Percentiles rank a stretch among this genome's conserved stretches.
Conservation (phyloP, 2,888 invertebrate genomes). For the Penaeus monodon region DNA sequence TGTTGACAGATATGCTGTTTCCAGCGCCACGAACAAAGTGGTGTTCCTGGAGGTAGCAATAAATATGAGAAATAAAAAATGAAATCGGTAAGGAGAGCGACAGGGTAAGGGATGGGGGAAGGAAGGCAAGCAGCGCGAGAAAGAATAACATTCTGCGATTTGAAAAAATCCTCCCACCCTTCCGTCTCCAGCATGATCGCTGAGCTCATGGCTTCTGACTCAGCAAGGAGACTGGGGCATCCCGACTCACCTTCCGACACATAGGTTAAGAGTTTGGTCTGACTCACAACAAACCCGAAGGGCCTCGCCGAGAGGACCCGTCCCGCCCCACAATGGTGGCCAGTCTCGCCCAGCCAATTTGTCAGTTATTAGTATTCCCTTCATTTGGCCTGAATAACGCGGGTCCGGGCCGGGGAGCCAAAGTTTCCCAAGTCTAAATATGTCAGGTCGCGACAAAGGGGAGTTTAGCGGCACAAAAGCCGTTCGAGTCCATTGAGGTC, state of each 20-base stretch:
- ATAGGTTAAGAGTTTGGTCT: too few relatives aligned
- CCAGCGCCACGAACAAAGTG: too few relatives aligned
- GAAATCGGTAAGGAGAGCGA: too few relatives aligned
- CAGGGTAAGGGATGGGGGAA: too few relatives aligned
- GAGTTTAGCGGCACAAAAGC: conserved; percentile 58
- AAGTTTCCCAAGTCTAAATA: conserved; percentile 65
- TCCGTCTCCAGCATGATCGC: too few relatives aligned
- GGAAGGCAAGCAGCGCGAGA: too few relatives aligned
- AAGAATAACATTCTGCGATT: too few relatives aligned
- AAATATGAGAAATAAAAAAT: too few relatives aligned
- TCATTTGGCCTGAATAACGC: conserved; percentile 61
- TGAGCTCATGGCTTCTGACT: conserved; percentile 23
- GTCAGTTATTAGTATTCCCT: conserved; percentile 64
- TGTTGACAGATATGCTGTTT: too few relatives aligned
- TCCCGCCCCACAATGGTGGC: conserved; percentile 35
- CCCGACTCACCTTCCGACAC: conserved; percentile 28
- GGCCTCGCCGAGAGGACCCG: not conserved
- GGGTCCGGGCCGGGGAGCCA: conserved; percentile 51
- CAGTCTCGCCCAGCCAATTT: conserved; percentile 61
- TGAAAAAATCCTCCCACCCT: too few relatives aligned
- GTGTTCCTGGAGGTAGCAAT: too few relatives aligned
- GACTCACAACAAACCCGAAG: too few relatives aligned
- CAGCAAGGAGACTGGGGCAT: conserved; percentile 23
- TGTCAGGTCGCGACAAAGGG: conserved; percentile 63
- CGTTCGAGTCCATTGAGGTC: conserved; percentile 52